phyloP scores from a whole-genome alignment of 2,888 invertebrate genomes.

The Athripsodes cinereus region DNA sequence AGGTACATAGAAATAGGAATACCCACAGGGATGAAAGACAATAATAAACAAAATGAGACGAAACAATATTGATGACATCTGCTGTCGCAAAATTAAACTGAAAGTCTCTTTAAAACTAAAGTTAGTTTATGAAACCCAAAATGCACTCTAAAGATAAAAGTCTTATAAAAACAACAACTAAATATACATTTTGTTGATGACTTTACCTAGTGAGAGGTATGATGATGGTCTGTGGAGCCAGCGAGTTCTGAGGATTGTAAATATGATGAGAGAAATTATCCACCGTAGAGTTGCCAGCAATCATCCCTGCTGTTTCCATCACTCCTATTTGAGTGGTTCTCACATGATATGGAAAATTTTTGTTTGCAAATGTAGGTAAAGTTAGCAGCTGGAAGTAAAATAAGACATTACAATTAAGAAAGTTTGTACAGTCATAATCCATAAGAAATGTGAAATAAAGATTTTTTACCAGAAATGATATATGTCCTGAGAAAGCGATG shows the following conservation, averaged over 20 bases:
- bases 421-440: too few relatives aligned
- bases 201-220: conserved; percentile 54
- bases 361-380: conserved; percentile 78
- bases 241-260: conserved; percentile 50
- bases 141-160: neutral
- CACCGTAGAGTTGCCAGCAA: conserved; percentile 44
- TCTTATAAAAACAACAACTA: neutral
- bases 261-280: conserved; percentile 59
- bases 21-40: too few relatives aligned
- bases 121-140: too few relatives aligned
- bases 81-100: too few relatives aligned
- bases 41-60: too few relatives aligned
- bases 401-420: too few relatives aligned
- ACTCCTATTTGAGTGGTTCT: conserved; percentile 75
- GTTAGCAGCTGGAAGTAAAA: conserved; percentile 65
- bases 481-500: conserved; percentile 57
- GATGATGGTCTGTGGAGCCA: conserved; percentile 50
- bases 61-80: too few relatives aligned
- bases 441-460: neutral
- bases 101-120: neutral
- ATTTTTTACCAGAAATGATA: conserved; percentile 55
- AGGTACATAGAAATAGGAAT: too few relatives aligned
- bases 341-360: conserved; percentile 88
- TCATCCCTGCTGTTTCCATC: conserved; percentile 53
- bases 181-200: neutral